A percentile compares a stretch with the other conserved stretches of the same genome.
Conservation (phyloP, 1,140 invertebrate species). For the Cepaea nemoralis region DNA sequence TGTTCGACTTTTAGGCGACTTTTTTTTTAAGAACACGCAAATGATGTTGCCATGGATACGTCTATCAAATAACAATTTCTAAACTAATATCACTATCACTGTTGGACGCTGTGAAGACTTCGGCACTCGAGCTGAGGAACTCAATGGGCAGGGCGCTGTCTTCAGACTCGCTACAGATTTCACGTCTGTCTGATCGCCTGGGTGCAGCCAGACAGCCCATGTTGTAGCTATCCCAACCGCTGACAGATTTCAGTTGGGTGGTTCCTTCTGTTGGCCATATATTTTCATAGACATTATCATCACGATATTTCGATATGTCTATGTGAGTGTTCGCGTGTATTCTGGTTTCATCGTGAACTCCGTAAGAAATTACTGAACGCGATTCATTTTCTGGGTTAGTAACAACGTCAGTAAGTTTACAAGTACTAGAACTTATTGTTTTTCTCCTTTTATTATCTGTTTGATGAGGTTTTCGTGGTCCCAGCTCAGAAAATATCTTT, state of each 20-base stretch:
- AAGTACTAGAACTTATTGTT: not conserved
- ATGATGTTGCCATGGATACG: not conserved
- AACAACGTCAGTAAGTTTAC: not conserved
- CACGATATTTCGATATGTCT: not conserved
- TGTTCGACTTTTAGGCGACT: too few relatives aligned
- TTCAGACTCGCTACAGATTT: constrained; percentile 57
- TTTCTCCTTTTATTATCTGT: not conserved
- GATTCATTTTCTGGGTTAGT: not conserved
- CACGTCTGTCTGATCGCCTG: not conserved
- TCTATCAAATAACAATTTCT: constrained; percentile 54
- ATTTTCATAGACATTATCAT: constrained; percentile 25
- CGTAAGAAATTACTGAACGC: not conserved
- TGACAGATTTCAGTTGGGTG: not conserved
- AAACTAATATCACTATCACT: constrained; percentile 53
- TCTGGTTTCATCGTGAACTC: not conserved
- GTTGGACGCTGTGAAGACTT: constrained; percentile 48
- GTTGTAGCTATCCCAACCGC: not conserved
- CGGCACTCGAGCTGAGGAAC: constrained; percentile 56
- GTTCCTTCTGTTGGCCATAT: not conserved
- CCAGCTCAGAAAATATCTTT: not conserved
- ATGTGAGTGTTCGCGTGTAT: not conserved
- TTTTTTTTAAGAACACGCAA: too few relatives aligned
- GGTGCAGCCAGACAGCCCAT: not conserved
- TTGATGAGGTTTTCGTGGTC: not conserved
- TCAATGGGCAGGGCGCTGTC: constrained; percentile 60